Conservation (phyloP, 2,888 invertebrate species). For the Drosophila ezoana region DNA sequence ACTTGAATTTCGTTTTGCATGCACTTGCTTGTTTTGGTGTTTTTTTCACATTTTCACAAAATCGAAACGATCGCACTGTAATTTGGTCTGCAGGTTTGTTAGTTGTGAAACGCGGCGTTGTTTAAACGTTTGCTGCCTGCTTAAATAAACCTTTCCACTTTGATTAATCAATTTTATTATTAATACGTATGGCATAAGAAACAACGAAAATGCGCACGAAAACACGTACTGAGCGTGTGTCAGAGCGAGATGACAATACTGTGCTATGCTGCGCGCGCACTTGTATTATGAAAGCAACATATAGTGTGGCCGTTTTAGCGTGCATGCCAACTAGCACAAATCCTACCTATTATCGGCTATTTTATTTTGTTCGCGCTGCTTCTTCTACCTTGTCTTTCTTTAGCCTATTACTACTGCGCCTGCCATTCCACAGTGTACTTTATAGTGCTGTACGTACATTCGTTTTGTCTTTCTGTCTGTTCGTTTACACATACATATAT, state of each 20-base stretch:
- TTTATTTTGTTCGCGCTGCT: slow-evolving; percentile 74
- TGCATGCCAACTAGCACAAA: slow-evolving; percentile 63
- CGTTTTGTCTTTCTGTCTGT: slow-evolving; percentile 63
- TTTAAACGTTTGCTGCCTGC: slow-evolving; percentile 64
- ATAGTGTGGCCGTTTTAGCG: slow-evolving; percentile 65
- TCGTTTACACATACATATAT: slow-evolving; percentile 68
- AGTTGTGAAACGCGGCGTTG: slow-evolving; percentile 37
- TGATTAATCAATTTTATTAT: slow-evolving; percentile 80
- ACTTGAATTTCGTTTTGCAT: slow-evolving; percentile 37
- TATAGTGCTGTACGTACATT: slow-evolving; percentile 74
- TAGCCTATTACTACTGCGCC: slow-evolving; percentile 74
- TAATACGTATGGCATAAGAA: slow-evolving; percentile 74
- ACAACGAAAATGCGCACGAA: slow-evolving; percentile 59
- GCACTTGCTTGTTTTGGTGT: slow-evolving; percentile 27
- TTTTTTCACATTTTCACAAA: slow-evolving; percentile 49
- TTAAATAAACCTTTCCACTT: slow-evolving; percentile 64
- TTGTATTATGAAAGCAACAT: slow-evolving; percentile 35
- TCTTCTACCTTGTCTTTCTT: slow-evolving; percentile 70
- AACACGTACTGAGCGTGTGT: slow-evolving; percentile 51
- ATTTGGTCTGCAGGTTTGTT: slow-evolving; percentile 32
- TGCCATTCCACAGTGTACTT: slow-evolving; percentile 69
- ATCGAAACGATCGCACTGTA: slow-evolving; percentile 22
- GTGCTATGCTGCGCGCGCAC: slow-evolving; percentile 39
- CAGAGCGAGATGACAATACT: slow-evolving; percentile 52
- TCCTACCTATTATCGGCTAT: slow-evolving; percentile 73